Percentiles rank a stretch among this genome's conserved stretches.
phyloP scores from a whole-genome alignment of 2,888 invertebrate species.

The Rhaphigaster nebulosa region DNA sequence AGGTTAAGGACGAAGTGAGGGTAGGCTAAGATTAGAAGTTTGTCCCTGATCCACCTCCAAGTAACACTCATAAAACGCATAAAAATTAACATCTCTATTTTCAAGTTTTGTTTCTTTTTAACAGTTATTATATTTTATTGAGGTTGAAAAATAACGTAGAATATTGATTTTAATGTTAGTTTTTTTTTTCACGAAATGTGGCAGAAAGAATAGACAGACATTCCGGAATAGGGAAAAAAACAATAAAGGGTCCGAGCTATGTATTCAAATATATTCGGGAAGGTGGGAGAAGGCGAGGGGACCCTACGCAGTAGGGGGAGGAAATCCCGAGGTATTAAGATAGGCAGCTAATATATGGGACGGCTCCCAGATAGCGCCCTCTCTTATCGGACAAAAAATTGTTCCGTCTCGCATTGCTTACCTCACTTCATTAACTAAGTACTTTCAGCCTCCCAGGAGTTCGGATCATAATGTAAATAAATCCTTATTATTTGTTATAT shows the following conservation, averaged over 20 bases:
- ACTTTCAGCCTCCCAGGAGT: neutral
- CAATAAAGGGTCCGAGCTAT: neutral
- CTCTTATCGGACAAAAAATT: conserved; percentile 20
- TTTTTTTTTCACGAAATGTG: too few species aligned
- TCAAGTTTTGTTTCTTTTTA: too few species aligned
- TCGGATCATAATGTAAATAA: neutral
- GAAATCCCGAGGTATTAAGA: conserved; percentile 49
- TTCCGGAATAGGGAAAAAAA: neutral
- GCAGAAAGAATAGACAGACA: neutral
- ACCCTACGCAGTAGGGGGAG: neutral
- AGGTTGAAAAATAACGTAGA: too few species aligned
- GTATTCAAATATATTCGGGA: conserved; percentile 15
- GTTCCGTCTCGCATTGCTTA: conserved; percentile 23
- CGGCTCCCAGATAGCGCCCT: conserved; percentile 4
- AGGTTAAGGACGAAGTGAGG: too few species aligned
- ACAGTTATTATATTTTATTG: too few species aligned
- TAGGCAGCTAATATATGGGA: conserved; percentile 29
- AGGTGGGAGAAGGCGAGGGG: neutral
- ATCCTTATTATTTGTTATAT: neutral
- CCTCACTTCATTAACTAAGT: conserved; percentile 36
- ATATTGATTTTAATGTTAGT: too few species aligned
- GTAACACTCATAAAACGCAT: too few species aligned
- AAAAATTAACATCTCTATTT: too few species aligned
- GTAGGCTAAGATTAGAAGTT: too few species aligned
- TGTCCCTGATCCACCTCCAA: too few species aligned